Evolutionary conservation across 2,797 vertebrate genomes (phyloP).

Genomic region (Spea hammondii): DNA sequence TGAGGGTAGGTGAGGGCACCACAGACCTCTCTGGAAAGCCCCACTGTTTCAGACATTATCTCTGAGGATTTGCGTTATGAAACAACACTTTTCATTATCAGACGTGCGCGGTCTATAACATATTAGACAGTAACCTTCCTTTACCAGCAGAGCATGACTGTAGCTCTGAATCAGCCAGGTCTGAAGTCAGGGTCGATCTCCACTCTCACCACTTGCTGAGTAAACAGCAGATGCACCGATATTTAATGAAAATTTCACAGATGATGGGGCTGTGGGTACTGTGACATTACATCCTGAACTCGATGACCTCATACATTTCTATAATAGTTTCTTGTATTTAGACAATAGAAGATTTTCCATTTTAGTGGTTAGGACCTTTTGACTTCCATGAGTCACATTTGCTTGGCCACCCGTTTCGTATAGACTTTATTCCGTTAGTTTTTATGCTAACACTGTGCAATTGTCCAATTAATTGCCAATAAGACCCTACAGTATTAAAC

Average conservation of each 20-base stretch:
- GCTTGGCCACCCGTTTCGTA: too few relatives aligned
- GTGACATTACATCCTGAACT: too few relatives aligned
- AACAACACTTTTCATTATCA: not conserved
- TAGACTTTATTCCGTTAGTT: too few relatives aligned
- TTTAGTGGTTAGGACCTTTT: not conserved
- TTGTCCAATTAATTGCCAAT: too few relatives aligned
- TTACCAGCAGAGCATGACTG: not conserved
- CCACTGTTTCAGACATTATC: not conserved
- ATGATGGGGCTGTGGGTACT: not conserved
- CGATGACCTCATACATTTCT: not conserved
- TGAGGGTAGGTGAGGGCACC: not conserved
- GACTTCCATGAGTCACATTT: not conserved
- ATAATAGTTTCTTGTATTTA: not conserved
- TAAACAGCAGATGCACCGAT: not conserved
- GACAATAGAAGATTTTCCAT: not conserved
- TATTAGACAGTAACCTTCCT: not conserved
- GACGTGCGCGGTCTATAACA: not conserved
- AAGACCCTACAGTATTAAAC: too few relatives aligned
- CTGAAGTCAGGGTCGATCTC: not conserved
- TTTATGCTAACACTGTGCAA: too few relatives aligned
- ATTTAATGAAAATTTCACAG: too few relatives aligned
- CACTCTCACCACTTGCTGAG: not conserved
- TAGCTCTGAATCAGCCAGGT: not conserved
- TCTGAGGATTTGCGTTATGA: not conserved
- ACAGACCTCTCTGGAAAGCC: not conserved